A percentile compares a stretch with the other conserved stretches of the same genome.
Conservation (phyloP, 37 sponge, comb jelly and placozoan genomes). For the Oopsacas minuta region DNA sequence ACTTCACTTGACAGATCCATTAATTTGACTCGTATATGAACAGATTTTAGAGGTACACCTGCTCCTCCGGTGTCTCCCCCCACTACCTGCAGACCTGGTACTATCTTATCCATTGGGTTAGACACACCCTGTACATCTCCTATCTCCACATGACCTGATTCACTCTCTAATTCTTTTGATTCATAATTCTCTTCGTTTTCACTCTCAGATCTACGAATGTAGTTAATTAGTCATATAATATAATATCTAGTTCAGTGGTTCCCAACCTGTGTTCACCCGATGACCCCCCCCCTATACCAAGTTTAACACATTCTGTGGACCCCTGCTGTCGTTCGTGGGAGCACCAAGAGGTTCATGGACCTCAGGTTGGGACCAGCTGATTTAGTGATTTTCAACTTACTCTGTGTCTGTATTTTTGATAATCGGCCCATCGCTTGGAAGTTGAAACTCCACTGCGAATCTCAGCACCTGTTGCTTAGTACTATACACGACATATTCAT, state of each 20-base stretch:
- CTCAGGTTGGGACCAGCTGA: too few relatives aligned
- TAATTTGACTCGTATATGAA: slow-evolving; percentile 66
- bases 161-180: neutral
- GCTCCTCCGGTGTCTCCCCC: slow-evolving; percentile 31
- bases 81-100: slow-evolving; percentile 66
- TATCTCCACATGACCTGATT: slow-evolving; percentile 1
- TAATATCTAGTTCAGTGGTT: too few relatives aligned
- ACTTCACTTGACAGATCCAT: slow-evolving; percentile 76
- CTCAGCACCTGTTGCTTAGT: slow-evolving; percentile 59
- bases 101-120: slow-evolving; percentile 72
- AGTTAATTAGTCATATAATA: too few relatives aligned
- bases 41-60: slow-evolving; percentile 63
- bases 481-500: slow-evolving; percentile 69
- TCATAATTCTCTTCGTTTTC: neutral
- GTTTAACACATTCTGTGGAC: too few relatives aligned
- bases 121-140: slow-evolving; percentile 52
- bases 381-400: neutral
- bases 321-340: too few relatives aligned
- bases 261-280: too few relatives aligned
- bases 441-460: slow-evolving; percentile 69
- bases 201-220: neutral
- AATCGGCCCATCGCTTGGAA: slow-evolving; percentile 28
- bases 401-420: neutral
- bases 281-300: too few relatives aligned
- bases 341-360: too few relatives aligned